Evolutionary conservation across 2,888 invertebrate species (phyloP).

Genomic region (Luperina nickerlii): DNA sequence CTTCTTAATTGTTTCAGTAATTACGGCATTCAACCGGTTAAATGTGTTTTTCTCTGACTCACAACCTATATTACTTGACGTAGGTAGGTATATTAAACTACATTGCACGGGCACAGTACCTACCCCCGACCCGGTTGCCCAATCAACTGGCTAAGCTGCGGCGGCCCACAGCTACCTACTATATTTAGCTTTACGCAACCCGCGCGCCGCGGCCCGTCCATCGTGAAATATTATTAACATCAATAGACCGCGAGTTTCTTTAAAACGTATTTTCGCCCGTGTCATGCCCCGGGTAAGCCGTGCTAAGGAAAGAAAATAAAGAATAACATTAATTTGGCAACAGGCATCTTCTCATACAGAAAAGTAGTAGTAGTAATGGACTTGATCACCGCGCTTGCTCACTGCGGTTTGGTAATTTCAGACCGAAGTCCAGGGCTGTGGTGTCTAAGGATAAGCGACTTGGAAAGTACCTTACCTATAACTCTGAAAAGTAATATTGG

Average conservation of each 20-base stretch:
- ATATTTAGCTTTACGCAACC: conserved; percentile 64
- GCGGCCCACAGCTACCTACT: conserved; percentile 47
- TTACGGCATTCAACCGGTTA: no score
- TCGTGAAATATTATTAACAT: conserved; percentile 42
- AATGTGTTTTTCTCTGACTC: background rate
- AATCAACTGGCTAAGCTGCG: conserved; percentile 64
- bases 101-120: conserved; percentile 55
- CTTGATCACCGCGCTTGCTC: background rate
- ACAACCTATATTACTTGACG: background rate
- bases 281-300: background rate
- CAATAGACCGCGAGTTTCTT: conserved; percentile 47
- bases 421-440: background rate
- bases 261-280: conserved; percentile 23
- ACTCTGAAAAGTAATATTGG: background rate
- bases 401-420: background rate
- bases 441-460: no score
- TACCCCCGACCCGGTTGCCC: conserved; percentile 70
- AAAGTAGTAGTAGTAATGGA: no score
- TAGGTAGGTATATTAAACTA: conserved; percentile 49
- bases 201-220: conserved; percentile 11
- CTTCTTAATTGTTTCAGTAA: no score
- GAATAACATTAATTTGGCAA: no score
- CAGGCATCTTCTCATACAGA: background rate
- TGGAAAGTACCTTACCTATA: no score
- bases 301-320: no score